Evolutionary conservation across 2,113 vertebrate species (phyloP).

Genomic region (Typhlomys cinereus): DNA sequence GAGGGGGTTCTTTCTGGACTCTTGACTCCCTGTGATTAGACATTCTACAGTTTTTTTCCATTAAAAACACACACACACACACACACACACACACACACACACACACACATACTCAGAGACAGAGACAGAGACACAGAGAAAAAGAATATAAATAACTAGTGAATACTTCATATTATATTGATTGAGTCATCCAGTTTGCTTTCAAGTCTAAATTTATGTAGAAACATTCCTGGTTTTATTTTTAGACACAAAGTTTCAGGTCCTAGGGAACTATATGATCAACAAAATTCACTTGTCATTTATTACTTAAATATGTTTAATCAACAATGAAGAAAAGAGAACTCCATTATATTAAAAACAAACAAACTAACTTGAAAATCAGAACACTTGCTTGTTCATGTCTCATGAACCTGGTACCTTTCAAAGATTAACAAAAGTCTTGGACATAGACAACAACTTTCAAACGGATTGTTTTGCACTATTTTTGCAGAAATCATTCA

Average conservation of each 20-base stretch:
- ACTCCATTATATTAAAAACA: neutral
- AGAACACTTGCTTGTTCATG: neutral
- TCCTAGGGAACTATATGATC: neutral
- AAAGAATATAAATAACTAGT: neutral
- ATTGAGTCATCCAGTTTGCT: conserved; percentile 4
- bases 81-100: neutral
- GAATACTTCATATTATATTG: conserved; percentile 21
- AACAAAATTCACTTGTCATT: neutral
- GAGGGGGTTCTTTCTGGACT: neutral
- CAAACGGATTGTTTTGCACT: neutral
- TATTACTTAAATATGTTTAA: neutral
- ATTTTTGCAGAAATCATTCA: neutral
- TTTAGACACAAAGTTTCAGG: neutral
- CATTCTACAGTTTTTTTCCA: neutral
- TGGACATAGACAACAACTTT: neutral
- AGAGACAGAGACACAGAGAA: too few relatives aligned
- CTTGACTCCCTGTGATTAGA: neutral
- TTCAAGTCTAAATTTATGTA: neutral
- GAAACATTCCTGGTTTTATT: neutral
- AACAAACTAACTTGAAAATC: neutral
- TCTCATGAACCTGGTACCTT: neutral
- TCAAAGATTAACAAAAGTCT: conserved; percentile 15
- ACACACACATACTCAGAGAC: neutral
- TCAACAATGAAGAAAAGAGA: neutral
- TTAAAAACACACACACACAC: neutral